Evolutionary conservation across 2,113 vertebrate species (phyloP).

Genomic region (Oreotrochilus melanogaster): DNA sequence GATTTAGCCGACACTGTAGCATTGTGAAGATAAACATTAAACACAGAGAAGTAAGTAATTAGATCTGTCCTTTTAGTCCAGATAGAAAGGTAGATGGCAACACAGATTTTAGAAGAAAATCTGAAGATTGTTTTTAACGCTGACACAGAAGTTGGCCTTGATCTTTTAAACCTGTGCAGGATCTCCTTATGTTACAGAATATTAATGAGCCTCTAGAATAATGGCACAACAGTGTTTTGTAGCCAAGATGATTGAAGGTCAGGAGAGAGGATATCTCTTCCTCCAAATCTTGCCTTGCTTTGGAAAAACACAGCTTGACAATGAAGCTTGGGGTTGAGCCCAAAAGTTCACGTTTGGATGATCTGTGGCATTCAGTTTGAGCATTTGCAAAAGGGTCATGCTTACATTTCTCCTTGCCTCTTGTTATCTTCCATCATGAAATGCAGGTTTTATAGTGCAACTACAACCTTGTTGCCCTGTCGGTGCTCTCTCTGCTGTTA

Average conservation of each 20-base stretch:
- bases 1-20: neutral
- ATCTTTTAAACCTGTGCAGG: neutral
- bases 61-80: neutral
- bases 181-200: neutral
- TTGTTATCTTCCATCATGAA: neutral
- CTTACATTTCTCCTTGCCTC: conserved; percentile 1
- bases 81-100: neutral
- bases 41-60: neutral
- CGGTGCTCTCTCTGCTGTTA: neutral
- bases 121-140: neutral
- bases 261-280: neutral
- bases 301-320: neutral
- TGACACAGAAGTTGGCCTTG: neutral
- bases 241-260: neutral
- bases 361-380: neutral
- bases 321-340: neutral
- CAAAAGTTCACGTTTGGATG: neutral
- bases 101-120: neutral
- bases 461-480: neutral
- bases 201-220: neutral
- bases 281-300: neutral
- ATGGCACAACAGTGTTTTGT: neutral
- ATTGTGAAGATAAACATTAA: neutral
- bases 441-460: neutral
- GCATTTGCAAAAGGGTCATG: neutral